Evolutionary conservation across 2,888 invertebrate species (phyloP).

Genomic region (Trissoscelio sp.): DNA sequence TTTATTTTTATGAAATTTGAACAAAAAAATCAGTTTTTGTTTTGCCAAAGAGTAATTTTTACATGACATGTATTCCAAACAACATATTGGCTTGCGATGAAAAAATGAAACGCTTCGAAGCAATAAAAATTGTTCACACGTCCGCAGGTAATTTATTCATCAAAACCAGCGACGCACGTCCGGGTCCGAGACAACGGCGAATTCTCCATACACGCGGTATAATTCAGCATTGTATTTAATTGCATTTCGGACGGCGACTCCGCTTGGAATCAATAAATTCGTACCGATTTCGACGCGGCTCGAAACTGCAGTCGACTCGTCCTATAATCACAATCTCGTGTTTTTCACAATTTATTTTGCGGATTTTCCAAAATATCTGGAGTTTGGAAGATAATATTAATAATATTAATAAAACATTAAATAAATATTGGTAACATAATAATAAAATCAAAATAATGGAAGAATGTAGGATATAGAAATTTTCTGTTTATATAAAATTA

Average conservation of each 20-base stretch:
- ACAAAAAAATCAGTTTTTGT: background rate
- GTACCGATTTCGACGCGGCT: conserved; percentile 24
- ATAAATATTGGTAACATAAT: background rate
- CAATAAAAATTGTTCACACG: conserved; percentile 59
- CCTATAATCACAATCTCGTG: background rate
- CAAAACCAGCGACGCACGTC: conserved; percentile 52
- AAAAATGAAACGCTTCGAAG: conserved; percentile 29
- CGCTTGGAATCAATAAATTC: conserved; percentile 61
- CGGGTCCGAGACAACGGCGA: conserved; percentile 49
- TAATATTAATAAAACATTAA: background rate
- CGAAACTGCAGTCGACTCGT: background rate
- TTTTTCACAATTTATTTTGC: conserved; percentile 27
- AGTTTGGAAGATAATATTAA: too few species aligned
- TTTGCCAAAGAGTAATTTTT: conserved; percentile 16
- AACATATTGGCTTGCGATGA: conserved; percentile 23
- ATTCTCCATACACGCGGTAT: conserved; percentile 44
- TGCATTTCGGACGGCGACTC: conserved; percentile 57
- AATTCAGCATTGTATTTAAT: conserved; percentile 64
- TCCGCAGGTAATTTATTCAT: conserved; percentile 64
- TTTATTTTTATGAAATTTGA: background rate
- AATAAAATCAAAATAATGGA: too few species aligned
- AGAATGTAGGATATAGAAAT: too few species aligned
- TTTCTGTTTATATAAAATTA: too few species aligned
- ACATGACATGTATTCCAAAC: conserved; percentile 16
- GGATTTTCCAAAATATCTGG: background rate